phyloP scores from a whole-genome alignment of 2,113 vertebrate species.

The Serilophus lunatus region DNA sequence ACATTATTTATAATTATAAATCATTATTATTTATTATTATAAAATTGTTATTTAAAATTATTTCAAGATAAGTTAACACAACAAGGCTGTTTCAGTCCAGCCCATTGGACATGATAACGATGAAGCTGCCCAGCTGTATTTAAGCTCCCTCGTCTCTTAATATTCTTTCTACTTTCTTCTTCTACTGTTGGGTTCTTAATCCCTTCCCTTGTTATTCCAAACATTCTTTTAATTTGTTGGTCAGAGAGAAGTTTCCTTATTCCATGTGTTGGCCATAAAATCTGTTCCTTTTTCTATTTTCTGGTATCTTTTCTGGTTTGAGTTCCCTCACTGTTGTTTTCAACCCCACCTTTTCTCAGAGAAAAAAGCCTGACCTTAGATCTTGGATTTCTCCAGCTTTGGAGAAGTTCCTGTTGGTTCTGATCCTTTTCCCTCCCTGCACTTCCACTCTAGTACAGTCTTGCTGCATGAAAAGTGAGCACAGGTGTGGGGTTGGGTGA shows the following conservation, averaged over 20 bases:
- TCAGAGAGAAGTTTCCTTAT: not conserved
- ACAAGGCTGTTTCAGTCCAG: not conserved
- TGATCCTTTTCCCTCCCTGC: not conserved
- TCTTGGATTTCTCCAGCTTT: not conserved
- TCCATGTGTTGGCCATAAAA: not conserved
- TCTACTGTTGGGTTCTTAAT: not conserved
- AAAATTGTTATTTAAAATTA: not conserved
- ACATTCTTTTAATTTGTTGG: not conserved
- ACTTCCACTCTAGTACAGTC: not conserved
- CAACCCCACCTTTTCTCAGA: not conserved
- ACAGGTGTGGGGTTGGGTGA: rapidly evolving
- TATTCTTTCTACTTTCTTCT: not conserved
- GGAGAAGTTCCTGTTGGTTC: not conserved
- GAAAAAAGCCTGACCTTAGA: not conserved
- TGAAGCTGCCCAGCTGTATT: not conserved
- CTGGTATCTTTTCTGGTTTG: not conserved
- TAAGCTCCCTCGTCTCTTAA: not conserved
- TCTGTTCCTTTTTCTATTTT: not conserved
- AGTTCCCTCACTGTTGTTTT: not conserved
- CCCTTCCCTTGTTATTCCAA: not conserved
- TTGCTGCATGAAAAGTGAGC: not conserved
- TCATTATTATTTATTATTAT: not conserved
- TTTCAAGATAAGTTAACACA: not conserved
- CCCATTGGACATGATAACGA: not conserved
- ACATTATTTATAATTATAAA: not conserved